phyloP scores from a whole-genome alignment of 2,797 vertebrate species.

The Varecia variegata region DNA sequence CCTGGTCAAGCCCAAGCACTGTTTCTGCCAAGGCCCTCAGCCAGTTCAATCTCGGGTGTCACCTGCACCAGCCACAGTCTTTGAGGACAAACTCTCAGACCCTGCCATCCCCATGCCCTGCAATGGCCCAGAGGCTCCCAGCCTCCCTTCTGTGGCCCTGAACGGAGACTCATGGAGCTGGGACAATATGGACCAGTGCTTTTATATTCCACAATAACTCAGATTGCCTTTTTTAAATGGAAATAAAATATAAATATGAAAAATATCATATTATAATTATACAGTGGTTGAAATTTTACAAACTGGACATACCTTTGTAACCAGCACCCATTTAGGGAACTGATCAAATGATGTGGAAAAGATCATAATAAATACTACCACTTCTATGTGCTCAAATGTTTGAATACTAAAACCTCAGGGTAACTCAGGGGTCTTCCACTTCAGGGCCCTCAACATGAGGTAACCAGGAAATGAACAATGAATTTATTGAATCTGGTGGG shows the following conservation, averaged over 20 bases:
- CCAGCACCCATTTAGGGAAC: not conserved
- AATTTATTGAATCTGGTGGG: not conserved
- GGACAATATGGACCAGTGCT: too few species aligned
- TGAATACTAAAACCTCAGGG: not conserved
- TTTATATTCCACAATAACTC: not conserved
- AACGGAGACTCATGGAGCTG: not conserved
- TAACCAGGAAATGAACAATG: not conserved
- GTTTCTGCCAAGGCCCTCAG: not conserved
- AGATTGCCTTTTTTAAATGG: not conserved
- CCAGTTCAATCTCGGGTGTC: too few species aligned
- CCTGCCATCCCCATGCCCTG: not conserved
- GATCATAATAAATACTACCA: not conserved
- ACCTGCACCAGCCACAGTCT: not conserved
- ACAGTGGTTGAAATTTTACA: not conserved
- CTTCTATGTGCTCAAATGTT: not conserved
- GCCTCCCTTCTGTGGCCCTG: not conserved
- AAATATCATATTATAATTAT: not conserved
- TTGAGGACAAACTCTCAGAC: not conserved
- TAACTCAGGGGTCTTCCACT: not conserved
- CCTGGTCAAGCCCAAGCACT: not conserved
- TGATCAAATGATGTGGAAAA: not conserved
- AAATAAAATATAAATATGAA: not conserved
- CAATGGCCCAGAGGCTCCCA: too few species aligned
- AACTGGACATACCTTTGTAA: not conserved
- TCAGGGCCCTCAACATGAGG: not conserved